Evolutionary conservation across 2,113 vertebrate genomes (phyloP).

Genomic region (Pelecanoides urinatrix): DNA sequence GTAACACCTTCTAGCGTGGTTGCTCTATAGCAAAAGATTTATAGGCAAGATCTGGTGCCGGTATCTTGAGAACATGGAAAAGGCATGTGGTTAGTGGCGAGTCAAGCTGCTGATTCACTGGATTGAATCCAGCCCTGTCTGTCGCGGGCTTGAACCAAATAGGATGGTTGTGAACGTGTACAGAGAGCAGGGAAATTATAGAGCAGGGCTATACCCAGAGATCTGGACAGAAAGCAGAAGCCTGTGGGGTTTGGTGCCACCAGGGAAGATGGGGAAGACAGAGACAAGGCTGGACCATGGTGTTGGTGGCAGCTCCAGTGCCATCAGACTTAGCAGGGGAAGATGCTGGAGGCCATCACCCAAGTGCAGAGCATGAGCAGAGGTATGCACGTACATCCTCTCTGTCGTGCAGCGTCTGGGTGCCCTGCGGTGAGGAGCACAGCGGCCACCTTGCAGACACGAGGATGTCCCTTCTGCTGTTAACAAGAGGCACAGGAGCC

Average conservation of each 20-base stretch:
- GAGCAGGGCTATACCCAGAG: not conserved
- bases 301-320: not conserved
- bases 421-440: not conserved
- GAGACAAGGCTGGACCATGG: not conserved
- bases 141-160: fast-evolving
- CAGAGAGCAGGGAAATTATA: not conserved
- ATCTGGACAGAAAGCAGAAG: not conserved
- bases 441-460: not conserved
- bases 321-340: not conserved
- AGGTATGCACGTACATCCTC: fast-evolving
- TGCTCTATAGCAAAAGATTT: not conserved
- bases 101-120: not conserved
- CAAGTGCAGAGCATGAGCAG: not conserved
- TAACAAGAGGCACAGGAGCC: not conserved
- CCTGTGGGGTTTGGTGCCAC: not conserved
- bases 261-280: not conserved
- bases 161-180: not conserved
- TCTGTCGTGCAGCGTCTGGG: not conserved
- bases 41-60: not conserved
- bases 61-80: not conserved
- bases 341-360: not conserved
- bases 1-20: not conserved
- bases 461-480: not conserved
- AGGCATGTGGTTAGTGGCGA: fast-evolving
- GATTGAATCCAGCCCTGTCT: not conserved